phyloP scores from a whole-genome alignment of 2,888 invertebrate genomes.

The Hyposoter didymator region DNA sequence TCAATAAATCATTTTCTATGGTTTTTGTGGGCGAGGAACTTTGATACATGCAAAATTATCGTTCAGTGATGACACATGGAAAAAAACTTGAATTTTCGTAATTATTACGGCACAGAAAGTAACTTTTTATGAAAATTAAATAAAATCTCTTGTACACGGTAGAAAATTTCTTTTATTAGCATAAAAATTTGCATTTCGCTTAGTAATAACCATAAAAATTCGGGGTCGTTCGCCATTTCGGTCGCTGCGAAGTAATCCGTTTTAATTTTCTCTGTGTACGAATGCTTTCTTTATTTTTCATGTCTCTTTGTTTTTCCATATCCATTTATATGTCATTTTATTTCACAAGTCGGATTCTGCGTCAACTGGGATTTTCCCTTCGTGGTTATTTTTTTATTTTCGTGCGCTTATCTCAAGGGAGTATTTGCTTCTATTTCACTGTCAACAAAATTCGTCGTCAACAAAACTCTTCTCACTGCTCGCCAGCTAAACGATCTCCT shows the following conservation, averaged over 20 bases:
- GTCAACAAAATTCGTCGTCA: constrained; percentile 8
- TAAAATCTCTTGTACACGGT: background rate
- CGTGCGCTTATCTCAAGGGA: background rate
- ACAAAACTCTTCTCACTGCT: constrained; percentile 3
- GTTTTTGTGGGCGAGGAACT: background rate
- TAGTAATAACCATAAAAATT: background rate
- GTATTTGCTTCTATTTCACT: constrained; percentile 6
- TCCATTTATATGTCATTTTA: background rate
- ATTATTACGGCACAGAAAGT: background rate
- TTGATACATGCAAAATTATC: background rate
- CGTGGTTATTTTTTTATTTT: constrained; percentile 9
- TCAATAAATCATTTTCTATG: background rate
- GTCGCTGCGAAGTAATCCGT: background rate
- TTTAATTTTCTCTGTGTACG: background rate
- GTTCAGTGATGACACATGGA: background rate
- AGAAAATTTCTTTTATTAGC: background rate
- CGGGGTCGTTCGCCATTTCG: background rate
- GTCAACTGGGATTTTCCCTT: background rate
- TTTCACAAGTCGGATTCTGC: background rate
- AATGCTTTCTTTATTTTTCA: background rate
- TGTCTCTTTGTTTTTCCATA: constrained; percentile 5
- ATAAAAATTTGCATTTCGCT: background rate
- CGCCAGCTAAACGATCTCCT: constrained; percentile 45
- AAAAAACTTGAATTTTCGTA: background rate
- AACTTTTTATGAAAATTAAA: background rate